These are phyloP conservation scores for Netelia melanura DNA, from an alignment of 2,888 invertebrate species.

Conservation along the genomic window DNA sequence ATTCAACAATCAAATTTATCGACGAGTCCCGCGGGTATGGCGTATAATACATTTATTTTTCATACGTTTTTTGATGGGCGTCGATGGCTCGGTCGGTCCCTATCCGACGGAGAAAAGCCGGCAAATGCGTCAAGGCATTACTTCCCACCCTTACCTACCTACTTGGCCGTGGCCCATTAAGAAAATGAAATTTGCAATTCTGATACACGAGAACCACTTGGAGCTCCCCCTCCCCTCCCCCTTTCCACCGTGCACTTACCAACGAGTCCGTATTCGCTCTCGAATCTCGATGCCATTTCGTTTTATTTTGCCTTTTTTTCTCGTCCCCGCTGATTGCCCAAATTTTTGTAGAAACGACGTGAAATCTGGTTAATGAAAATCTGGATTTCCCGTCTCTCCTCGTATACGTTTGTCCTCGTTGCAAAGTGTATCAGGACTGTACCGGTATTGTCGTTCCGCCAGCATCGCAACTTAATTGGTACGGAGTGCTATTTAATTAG, in stretches of 20 bases:
- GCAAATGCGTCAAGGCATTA: constrained; percentile 47
- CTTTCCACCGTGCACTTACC: constrained; percentile 16
- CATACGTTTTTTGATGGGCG: constrained; percentile 33
- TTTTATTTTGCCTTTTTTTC: constrained; percentile 23
- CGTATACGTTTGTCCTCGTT: background rate
- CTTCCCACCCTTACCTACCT: constrained; percentile 14
- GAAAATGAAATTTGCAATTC: constrained; percentile 81
- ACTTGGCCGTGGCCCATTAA: constrained; percentile 75
- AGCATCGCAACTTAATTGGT: constrained; percentile 67
- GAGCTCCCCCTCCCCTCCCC: constrained; percentile 35
- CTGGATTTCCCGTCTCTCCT: constrained; percentile 25
- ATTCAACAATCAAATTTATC: constrained; percentile 43
- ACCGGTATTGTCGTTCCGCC: constrained; percentile 55
- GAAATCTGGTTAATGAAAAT: constrained; percentile 44
- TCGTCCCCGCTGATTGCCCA: constrained; percentile 1
- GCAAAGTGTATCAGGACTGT: constrained; percentile 26
- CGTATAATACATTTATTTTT: constrained; percentile 13
- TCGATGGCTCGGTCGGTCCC: constrained; percentile 33
- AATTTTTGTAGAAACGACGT: constrained; percentile 25
- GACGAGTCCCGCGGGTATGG: background rate
- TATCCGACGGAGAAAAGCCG: constrained; percentile 21
- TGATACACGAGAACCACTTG: constrained; percentile 69
- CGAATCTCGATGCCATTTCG: constrained; percentile 67
- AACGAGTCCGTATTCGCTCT: constrained; percentile 29
- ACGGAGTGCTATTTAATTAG: constrained; percentile 69